Conservation (phyloP, 2,797 vertebrate genomes). For the Podarcis siculus region DNA sequence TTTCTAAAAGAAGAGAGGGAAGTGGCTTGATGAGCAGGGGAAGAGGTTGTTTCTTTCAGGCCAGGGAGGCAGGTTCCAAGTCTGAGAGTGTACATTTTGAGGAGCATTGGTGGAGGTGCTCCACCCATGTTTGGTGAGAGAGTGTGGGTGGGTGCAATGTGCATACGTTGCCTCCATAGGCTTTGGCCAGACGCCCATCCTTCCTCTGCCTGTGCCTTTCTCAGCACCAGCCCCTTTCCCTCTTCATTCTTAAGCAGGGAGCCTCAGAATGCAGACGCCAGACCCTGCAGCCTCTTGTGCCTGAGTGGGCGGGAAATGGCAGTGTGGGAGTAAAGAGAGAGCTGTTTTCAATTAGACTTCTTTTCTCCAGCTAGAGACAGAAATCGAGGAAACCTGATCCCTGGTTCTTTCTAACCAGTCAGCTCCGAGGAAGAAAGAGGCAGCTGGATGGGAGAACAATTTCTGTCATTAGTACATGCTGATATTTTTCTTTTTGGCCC, state of each 20-base stretch:
- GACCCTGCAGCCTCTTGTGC: neutral
- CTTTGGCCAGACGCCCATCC: neutral
- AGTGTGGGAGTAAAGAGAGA: neutral
- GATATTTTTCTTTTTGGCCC: too few relatives aligned
- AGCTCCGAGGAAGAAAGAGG: neutral
- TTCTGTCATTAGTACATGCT: too few relatives aligned
- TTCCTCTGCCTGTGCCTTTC: neutral
- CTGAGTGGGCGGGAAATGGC: neutral
- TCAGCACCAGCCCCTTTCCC: neutral
- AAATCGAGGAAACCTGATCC: neutral
- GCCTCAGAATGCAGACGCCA: neutral
- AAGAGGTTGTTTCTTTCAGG: neutral
- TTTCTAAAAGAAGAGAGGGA: neutral
- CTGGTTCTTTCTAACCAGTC: neutral
- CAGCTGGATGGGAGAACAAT: neutral
- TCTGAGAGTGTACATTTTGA: neutral
- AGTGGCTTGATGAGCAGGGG: neutral
- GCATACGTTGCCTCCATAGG: neutral
- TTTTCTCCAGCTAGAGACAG: neutral
- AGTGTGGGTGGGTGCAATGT: neutral
- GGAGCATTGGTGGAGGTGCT: too few relatives aligned
- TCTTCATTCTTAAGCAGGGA: neutral
- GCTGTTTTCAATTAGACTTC: constrained; percentile 38
- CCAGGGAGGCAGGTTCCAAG: neutral
- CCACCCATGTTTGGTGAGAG: neutral